Evolutionary conservation across 2,113 vertebrate genomes (phyloP).

Genomic region (Gavia stellata): DNA sequence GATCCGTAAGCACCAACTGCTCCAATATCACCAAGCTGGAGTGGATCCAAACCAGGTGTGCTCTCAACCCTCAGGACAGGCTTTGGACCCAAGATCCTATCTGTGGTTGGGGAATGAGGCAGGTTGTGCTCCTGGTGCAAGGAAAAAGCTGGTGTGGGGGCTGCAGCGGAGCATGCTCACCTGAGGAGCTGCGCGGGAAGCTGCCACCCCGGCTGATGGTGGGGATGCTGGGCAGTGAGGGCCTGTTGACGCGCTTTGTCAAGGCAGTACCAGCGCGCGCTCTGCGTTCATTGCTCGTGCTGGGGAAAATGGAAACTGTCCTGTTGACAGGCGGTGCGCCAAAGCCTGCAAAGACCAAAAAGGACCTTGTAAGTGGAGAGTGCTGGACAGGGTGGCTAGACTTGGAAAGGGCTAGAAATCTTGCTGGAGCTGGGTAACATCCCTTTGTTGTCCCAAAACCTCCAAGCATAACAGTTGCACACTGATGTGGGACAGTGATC

Average conservation of each 20-base stretch:
- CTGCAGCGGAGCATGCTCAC: neutral
- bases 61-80: neutral
- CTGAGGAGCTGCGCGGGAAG: constrained; percentile 50
- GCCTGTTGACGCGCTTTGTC: constrained; percentile 19
- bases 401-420: neutral
- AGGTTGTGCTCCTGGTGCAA: neutral
- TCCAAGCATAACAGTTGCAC: neutral
- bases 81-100: neutral
- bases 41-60: neutral
- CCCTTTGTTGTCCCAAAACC: neutral
- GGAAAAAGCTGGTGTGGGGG: neutral
- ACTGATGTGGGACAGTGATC: neutral
- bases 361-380: neutral
- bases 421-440: neutral
- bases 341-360: neutral
- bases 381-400: neutral
- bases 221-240: constrained; percentile 19
- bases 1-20: neutral
- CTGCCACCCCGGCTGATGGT: neutral
- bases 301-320: neutral
- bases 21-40: neutral
- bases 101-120: neutral
- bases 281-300: neutral
- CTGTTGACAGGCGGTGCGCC: neutral
- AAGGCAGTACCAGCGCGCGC: neutral